Evolutionary conservation across 2,113 vertebrate genomes (phyloP), one percentile per base, ranked within the genome.

Genomic region (Stomatorhinus ivindoensis): DNA sequence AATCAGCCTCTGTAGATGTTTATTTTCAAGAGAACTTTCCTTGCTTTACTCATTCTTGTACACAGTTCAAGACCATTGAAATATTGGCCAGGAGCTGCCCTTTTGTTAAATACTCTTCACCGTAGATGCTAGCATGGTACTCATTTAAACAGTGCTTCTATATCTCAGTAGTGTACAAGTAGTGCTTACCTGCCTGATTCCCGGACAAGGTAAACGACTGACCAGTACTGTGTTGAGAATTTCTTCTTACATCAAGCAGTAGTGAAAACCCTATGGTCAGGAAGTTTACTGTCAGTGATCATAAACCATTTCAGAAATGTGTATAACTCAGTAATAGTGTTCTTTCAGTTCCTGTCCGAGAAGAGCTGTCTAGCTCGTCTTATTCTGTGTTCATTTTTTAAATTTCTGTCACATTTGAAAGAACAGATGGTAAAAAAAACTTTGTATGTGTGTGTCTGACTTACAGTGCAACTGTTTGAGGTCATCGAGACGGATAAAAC

Each of bases 401-500:
- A 44, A 53, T 86, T 48, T 86, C 4, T 11, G 76, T 61, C 10
- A 44, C 48, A 35, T 89, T 35, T 69, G 39, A 15, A 31, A n/a
- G 87, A 58, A 31, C n/a, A 17, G n/a, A 42, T 88, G 19, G 35
- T 86, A 76, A 58, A 47, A 44, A 39, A 46, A 85, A 46, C 44
- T 85, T 39, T 65, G 13, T 88, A 73, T 92, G 15, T 86, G 69
- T 93, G 73, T 93, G 92, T 92, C 24, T 90, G 91, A 65, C 86
- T 91, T 92, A 19, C 95, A 98, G 97, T 97, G 80, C 96, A 98
- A 94, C 96, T 98, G 91, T 98, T 97, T 69, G 97, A 97, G 93
- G 97, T 97, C 91, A 97, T 97, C 0, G 97, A 97, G 93, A 97
- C 97, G 0, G 97, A 97, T 90, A 97, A 97, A 93, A 97, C 97